A percentile compares a stretch with the other conserved stretches of the same genome.
Conservation (phyloP, 2,888 invertebrate species). For the Polydrusus cervinus region DNA sequence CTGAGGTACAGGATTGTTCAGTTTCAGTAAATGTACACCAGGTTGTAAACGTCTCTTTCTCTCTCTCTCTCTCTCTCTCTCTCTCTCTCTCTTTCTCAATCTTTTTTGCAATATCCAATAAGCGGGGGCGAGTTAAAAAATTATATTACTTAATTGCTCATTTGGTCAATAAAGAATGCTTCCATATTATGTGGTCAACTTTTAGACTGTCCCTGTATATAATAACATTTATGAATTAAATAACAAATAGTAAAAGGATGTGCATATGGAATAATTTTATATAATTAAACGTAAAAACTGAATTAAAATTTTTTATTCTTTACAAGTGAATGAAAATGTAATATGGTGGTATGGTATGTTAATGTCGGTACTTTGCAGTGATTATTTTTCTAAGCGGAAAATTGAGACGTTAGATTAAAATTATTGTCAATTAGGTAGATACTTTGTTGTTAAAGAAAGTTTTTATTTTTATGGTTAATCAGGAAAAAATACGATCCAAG, state of each 20-base stretch:
- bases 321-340: conserved; percentile 47
- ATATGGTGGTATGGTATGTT: conserved; percentile 16
- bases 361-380: conserved; percentile 37
- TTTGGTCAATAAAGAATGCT: too few relatives aligned
- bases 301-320: conserved; percentile 35
- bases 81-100: too few relatives aligned
- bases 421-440: not conserved
- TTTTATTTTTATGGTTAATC: not conserved
- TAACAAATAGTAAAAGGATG: conserved; percentile 38
- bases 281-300: conserved; percentile 29
- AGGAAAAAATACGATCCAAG: too few relatives aligned
- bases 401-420: conserved; percentile 13
- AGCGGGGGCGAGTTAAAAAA: too few relatives aligned
- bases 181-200: too few relatives aligned
- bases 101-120: too few relatives aligned
- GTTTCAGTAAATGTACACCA: too few relatives aligned
- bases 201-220: not conserved
- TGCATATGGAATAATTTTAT: conserved; percentile 24
- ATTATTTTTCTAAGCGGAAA: conserved; percentile 11
- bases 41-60: too few relatives aligned
- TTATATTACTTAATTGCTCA: too few relatives aligned
- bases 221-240: conserved; percentile 31
- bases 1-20: too few relatives aligned
- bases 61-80: too few relatives aligned
- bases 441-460: not conserved